These are phyloP conservation scores for Speoplatyrhinus poulsoni DNA, from an alignment of 2,113 vertebrate species.

Conservation along the genomic window DNA sequence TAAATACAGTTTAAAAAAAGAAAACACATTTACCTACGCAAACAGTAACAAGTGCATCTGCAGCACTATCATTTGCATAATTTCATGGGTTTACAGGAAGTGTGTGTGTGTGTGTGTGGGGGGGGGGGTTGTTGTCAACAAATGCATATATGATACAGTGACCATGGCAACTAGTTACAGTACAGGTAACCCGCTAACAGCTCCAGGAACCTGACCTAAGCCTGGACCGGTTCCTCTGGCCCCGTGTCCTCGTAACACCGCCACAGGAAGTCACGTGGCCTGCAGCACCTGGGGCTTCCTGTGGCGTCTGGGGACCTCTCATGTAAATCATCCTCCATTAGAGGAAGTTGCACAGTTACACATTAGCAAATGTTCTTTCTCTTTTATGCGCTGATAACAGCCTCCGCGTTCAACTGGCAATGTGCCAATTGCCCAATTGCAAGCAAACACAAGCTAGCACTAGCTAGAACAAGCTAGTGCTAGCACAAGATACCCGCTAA, in stretches of 20 bases:
- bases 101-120: not conserved
- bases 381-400: no score
- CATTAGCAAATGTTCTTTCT: no score
- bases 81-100: slow-evolving; percentile 23
- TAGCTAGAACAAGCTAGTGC: not conserved
- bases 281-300: not conserved
- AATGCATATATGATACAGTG: slow-evolving; percentile 31
- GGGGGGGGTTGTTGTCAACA: not conserved
- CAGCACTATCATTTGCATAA: slow-evolving; percentile 18
- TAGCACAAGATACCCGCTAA: not conserved
- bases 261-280: not conserved
- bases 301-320: not conserved
- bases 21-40: slow-evolving; percentile 14
- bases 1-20: slow-evolving; percentile 4
- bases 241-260: not conserved
- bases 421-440: no score
- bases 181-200: slow-evolving; percentile 29
- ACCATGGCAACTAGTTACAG: slow-evolving; percentile 40
- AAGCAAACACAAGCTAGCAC: slow-evolving; percentile 2
- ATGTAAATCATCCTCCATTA: not conserved
- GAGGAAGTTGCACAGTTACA: no score
- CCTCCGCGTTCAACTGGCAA: no score
- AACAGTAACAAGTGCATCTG: not conserved
- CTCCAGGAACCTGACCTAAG: slow-evolving; percentile 1
- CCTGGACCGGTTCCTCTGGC: slow-evolving; percentile 10